Conservation (phyloP, 2,113 vertebrate genomes). For the Xenus cinereus region DNA sequence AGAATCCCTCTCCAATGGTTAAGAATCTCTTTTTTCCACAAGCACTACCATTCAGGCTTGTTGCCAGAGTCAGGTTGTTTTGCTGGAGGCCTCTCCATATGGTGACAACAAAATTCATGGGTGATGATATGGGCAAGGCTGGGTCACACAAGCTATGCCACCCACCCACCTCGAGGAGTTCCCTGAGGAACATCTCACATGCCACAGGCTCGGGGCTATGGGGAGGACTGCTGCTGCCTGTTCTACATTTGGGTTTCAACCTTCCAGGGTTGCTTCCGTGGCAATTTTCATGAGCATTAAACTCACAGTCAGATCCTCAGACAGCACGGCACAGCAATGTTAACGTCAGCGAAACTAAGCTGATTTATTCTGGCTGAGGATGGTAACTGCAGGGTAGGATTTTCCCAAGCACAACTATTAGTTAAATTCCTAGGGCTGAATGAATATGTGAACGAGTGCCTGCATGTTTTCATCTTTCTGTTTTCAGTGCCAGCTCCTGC, state of each 20-base stretch:
- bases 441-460: neutral
- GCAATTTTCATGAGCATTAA: neutral
- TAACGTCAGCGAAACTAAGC: neutral
- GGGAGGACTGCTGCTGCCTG: neutral
- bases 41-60: neutral
- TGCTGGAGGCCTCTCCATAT: neutral
- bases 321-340: rapidly evolving
- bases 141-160: neutral
- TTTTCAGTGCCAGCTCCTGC: neutral
- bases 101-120: neutral
- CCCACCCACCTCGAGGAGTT: neutral
- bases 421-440: neutral
- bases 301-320: neutral
- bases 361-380: neutral
- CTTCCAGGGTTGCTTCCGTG: neutral
- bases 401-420: conserved; percentile 1
- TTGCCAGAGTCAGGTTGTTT: neutral
- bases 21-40: neutral
- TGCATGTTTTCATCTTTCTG: neutral
- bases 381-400: neutral
- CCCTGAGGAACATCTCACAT: neutral
- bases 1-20: neutral
- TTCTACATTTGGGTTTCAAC: neutral
- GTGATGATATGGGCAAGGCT: rapidly evolving
- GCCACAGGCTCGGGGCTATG: neutral